These are phyloP conservation scores for Leucoma salicis DNA, from an alignment of 2,888 invertebrate species.

Conservation along the genomic window DNA sequence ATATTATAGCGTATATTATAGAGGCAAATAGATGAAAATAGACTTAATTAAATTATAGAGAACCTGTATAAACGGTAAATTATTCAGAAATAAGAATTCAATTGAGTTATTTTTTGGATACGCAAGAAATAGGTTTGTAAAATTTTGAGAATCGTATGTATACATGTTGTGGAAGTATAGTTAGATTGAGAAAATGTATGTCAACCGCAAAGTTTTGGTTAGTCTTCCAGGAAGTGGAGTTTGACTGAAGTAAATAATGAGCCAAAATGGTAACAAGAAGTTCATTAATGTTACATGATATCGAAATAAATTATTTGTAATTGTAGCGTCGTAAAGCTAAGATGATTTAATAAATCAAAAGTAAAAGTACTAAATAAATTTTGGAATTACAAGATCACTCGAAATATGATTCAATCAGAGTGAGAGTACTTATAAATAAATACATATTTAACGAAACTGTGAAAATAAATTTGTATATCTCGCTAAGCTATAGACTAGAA, in stretches of 20 bases:
- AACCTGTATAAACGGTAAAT: constrained; percentile 11
- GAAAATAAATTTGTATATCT: constrained; percentile 45
- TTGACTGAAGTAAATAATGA: constrained; percentile 62
- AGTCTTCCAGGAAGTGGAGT: constrained; percentile 72
- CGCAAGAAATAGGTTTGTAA: constrained; percentile 15
- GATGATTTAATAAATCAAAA: constrained; percentile 35
- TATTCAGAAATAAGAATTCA: constrained; percentile 36
- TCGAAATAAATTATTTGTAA: constrained; percentile 47
- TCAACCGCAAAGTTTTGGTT: constrained; percentile 41
- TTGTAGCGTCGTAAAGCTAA: constrained; percentile 31
- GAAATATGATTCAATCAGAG: too few species aligned
- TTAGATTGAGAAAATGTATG: constrained; percentile 43
- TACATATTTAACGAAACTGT: constrained; percentile 38
- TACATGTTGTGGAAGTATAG: constrained; percentile 56
- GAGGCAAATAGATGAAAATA: constrained; percentile 25
- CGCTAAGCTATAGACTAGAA: constrained; percentile 45
- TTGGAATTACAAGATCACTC: constrained; percentile 46
- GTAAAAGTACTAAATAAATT: constrained; percentile 24
- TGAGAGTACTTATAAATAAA: constrained; percentile 53
- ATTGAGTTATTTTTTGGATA: constrained; percentile 56
- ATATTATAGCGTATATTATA: constrained; percentile 20
- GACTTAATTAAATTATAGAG: constrained; percentile 4
- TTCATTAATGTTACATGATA: constrained; percentile 60
- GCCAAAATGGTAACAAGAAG: constrained; percentile 56
- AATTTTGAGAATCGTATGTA: constrained; percentile 45